A percentile compares a stretch with the other conserved stretches of the same genome.
Evolutionary conservation across 2,888 invertebrate genomes (phyloP).

Genomic region (Aromia moschata): DNA sequence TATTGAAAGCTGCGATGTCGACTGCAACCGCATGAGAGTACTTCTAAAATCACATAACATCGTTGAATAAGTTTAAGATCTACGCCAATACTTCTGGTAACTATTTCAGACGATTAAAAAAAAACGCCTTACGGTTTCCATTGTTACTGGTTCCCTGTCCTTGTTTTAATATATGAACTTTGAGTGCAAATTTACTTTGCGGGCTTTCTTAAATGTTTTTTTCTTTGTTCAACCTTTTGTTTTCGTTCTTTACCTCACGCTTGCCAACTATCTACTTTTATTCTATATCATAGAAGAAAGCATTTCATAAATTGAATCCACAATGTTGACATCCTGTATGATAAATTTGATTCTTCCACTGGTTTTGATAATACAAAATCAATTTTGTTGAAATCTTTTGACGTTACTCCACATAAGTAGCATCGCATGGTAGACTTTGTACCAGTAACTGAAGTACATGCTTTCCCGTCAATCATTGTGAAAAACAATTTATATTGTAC

Average conservation of each 20-base stretch:
- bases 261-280: neutral
- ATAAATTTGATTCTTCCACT: neutral
- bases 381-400: slow-evolving; percentile 19
- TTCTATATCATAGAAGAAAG: neutral
- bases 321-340: slow-evolving; percentile 1
- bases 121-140: neutral
- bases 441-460: neutral
- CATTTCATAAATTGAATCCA: slow-evolving; percentile 7
- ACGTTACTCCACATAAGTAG: neutral
- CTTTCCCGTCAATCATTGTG: slow-evolving; percentile 1
- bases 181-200: neutral
- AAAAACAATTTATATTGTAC: slow-evolving; percentile 3
- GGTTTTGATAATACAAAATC: slow-evolving; percentile 1
- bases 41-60: slow-evolving; percentile 17
- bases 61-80: neutral
- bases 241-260: neutral
- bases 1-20: slow-evolving; percentile 4
- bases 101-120: neutral
- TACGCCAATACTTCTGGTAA: neutral
- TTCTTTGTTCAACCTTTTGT: neutral
- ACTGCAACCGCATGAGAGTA: slow-evolving; percentile 4
- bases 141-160: neutral
- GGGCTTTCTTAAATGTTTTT: slow-evolving; percentile 1
- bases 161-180: neutral
- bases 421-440: slow-evolving; percentile 5